Percentiles rank a stretch among this genome's conserved stretches.
These are phyloP conservation scores for Elephantulus edwardii DNA, from an alignment of 2,113 vertebrate species.

Conservation along the genomic window DNA sequence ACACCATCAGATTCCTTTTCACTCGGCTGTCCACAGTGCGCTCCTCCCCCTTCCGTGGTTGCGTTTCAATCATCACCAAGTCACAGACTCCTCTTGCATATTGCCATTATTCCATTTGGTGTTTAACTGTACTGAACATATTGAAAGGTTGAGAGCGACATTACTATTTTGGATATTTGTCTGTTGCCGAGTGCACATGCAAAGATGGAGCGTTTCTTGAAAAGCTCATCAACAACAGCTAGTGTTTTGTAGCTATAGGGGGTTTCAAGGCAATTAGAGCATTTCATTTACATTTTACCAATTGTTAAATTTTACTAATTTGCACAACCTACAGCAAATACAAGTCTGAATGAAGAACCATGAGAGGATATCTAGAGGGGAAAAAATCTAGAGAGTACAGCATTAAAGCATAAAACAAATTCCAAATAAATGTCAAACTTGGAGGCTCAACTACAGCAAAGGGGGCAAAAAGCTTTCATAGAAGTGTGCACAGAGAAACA, in stretches of 20 bases:
- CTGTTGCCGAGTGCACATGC: conserved; percentile 67
- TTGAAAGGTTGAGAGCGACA: conserved; percentile 77
- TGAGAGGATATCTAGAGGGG: background rate
- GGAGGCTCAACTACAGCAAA: background rate
- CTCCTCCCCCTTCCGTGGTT: background rate
- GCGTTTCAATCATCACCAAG: background rate
- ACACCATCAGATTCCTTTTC: background rate
- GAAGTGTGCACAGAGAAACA: background rate
- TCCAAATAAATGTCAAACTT: background rate
- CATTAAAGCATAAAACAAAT: background rate
- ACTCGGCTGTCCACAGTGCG: background rate
- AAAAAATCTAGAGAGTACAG: background rate
- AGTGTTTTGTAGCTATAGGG: conserved; percentile 13
- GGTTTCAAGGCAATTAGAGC: conserved; percentile 19
- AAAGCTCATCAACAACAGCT: background rate
- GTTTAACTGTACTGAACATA: conserved; percentile 74
- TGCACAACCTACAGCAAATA: background rate
- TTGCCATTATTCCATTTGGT: conserved; percentile 71
- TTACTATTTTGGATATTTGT: conserved; percentile 78
- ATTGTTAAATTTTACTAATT: conserved; percentile 33
- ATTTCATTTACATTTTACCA: conserved; percentile 31
- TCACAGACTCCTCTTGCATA: background rate
- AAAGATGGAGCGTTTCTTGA: conserved; percentile 66
- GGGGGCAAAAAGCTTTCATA: background rate
- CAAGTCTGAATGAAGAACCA: background rate